phyloP scores from a whole-genome alignment of 1,140 invertebrate species.

The Cryptotermes secundus region DNA sequence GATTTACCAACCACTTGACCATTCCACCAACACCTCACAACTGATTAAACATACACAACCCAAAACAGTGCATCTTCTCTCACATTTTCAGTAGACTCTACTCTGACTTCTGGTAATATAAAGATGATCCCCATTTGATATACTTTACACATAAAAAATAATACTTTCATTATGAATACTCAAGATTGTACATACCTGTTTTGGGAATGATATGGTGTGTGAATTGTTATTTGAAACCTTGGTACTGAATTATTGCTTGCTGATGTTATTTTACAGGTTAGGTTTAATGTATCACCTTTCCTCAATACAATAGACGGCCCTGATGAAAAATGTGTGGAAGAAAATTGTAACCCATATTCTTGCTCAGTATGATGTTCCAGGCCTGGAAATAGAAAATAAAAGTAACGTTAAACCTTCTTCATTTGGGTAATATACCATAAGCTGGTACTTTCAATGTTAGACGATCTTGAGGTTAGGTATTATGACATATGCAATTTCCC shows the following conservation, averaged over 20 bases:
- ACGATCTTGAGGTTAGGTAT: background rate
- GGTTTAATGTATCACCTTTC: slow-evolving; percentile 38
- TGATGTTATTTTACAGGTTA: slow-evolving; percentile 38
- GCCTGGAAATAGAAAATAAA: background rate
- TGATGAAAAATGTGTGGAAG: background rate
- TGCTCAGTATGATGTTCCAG: background rate
- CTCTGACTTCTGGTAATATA: too few relatives aligned
- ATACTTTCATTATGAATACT: too few relatives aligned
- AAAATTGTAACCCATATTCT: background rate
- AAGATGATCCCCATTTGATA: too few relatives aligned
- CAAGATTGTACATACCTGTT: slow-evolving; percentile 6
- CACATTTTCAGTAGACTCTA: too few relatives aligned
- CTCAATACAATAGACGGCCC: slow-evolving; percentile 36
- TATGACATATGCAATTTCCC: background rate
- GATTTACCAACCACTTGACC: too few relatives aligned
- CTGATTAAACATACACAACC: too few relatives aligned
- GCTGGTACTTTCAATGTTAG: background rate
- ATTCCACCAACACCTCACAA: too few relatives aligned
- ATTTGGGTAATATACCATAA: background rate
- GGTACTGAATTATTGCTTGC: slow-evolving; percentile 31
- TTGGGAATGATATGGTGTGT: background rate
- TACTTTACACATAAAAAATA: too few relatives aligned
- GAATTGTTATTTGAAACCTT: background rate
- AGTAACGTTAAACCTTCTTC: background rate
- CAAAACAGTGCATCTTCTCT: too few relatives aligned